phyloP scores from a whole-genome alignment of 2,797 vertebrate genomes.

The Macropus fuliginosus region DNA sequence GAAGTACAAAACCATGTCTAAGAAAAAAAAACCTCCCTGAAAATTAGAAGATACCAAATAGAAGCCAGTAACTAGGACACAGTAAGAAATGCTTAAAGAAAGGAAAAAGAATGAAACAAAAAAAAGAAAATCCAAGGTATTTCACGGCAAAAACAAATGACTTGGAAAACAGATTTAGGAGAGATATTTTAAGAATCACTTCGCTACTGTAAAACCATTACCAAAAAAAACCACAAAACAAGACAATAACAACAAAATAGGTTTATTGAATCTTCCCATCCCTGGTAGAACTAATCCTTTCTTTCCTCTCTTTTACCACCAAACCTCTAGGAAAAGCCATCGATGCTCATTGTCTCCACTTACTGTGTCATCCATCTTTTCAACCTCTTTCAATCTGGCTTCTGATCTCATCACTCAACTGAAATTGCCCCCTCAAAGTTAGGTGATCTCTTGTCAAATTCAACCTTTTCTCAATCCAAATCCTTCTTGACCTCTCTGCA shows the following conservation, averaged over 20 bases:
- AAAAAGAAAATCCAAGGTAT: background rate
- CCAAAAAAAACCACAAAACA: background rate
- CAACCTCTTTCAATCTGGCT: background rate
- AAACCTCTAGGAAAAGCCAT: background rate
- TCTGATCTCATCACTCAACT: background rate
- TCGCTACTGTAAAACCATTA: background rate
- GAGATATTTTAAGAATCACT: background rate
- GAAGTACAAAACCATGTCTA: background rate
- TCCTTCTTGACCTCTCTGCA: background rate
- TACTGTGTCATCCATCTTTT: background rate
- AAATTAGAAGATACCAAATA: background rate
- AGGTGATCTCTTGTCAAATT: background rate
- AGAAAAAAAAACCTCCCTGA: background rate
- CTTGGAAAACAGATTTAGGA: background rate
- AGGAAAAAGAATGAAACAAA: too few relatives aligned
- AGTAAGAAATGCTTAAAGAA: background rate
- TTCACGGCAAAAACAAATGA: background rate
- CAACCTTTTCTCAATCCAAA: background rate
- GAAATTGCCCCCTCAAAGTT: background rate
- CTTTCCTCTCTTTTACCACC: background rate
- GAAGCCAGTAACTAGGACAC: background rate
- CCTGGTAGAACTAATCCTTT: background rate
- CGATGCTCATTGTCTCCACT: background rate
- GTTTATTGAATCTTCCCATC: background rate
- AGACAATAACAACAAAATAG: background rate